Evolutionary conservation across 92 coral and sea anemone genomes (phyloP).

Genomic region (Phenganax subtilis): DNA sequence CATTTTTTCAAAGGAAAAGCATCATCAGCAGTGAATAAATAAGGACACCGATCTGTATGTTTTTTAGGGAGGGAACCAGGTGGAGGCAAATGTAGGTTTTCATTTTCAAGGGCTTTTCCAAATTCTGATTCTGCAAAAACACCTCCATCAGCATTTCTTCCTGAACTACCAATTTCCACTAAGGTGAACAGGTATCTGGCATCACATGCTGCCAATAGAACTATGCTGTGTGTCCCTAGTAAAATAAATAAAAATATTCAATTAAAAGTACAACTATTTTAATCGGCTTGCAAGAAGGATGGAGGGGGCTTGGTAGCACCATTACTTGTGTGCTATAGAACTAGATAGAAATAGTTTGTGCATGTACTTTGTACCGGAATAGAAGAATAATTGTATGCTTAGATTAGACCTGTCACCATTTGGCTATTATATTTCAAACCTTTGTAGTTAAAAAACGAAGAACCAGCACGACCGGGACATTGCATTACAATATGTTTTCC

Average conservation of each 20-base stretch:
- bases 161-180: conserved; percentile 56
- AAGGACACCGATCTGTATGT: conserved; percentile 43
- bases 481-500: conserved; percentile 59
- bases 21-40: conserved; percentile 54
- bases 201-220: conserved; percentile 69
- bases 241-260: neutral
- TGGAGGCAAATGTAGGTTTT: conserved; percentile 48
- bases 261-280: neutral
- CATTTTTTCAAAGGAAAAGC: conserved; percentile 48
- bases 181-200: conserved; percentile 49
- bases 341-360: neutral
- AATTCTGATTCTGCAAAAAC: conserved; percentile 53
- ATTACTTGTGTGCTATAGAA: neutral
- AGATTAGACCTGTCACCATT: neutral
- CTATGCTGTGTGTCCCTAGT: conserved; percentile 44
- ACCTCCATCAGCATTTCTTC: conserved; percentile 63
- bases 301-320: no score
- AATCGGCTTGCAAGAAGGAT: neutral
- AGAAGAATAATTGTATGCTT: neutral
- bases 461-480: conserved; percentile 57
- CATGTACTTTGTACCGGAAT: neutral
- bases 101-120: conserved; percentile 55
- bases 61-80: conserved; percentile 47
- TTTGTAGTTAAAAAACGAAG: conserved; percentile 59
- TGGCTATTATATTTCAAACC: conserved; percentile 19